Percentiles rank a stretch among this genome's conserved stretches.
Conservation (phyloP, 92 coral and sea anemone species). For the Pocillopora meandrina region DNA sequence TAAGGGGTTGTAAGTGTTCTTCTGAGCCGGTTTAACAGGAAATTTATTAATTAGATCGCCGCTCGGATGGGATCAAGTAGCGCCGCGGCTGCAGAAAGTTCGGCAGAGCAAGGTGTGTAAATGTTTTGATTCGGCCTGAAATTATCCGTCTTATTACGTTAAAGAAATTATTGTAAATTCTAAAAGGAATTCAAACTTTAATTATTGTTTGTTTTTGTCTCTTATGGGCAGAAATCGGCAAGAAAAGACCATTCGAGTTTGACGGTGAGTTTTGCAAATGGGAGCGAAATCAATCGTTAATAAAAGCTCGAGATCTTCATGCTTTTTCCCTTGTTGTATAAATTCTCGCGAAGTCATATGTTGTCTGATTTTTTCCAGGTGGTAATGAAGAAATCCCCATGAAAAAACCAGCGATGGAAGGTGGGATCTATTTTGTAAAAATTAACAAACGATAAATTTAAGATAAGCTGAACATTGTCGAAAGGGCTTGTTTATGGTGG, state of each 20-base stretch:
- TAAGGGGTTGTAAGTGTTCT: neutral
- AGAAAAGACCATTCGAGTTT: slow-evolving; percentile 53
- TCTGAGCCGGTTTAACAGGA: neutral
- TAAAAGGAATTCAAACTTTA: neutral
- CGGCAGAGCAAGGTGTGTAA: slow-evolving; percentile 42
- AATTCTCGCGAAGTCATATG: neutral
- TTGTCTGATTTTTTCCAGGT: neutral
- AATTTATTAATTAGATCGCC: slow-evolving; percentile 68
- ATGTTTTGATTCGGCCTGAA: slow-evolving; percentile 10
- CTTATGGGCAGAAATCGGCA: slow-evolving; percentile 40
- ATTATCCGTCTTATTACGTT: neutral
- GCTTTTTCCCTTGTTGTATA: neutral
- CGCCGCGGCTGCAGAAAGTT: slow-evolving; percentile 41
- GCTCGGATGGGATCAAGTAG: slow-evolving; percentile 86
- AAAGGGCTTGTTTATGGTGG: neutral
- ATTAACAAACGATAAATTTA: neutral
- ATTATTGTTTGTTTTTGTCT: slow-evolving; percentile 13
- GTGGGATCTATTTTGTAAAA: neutral
- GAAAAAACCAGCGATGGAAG: slow-evolving; percentile 52
- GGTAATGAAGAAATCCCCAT: slow-evolving; percentile 47
- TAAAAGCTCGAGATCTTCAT: neutral
- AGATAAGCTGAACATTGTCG: neutral
- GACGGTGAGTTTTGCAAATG: slow-evolving; percentile 34
- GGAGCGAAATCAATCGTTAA: neutral
- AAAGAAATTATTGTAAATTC: neutral